phyloP scores from a whole-genome alignment of 2,888 invertebrate species.

The Gnatocerus cornutus region DNA sequence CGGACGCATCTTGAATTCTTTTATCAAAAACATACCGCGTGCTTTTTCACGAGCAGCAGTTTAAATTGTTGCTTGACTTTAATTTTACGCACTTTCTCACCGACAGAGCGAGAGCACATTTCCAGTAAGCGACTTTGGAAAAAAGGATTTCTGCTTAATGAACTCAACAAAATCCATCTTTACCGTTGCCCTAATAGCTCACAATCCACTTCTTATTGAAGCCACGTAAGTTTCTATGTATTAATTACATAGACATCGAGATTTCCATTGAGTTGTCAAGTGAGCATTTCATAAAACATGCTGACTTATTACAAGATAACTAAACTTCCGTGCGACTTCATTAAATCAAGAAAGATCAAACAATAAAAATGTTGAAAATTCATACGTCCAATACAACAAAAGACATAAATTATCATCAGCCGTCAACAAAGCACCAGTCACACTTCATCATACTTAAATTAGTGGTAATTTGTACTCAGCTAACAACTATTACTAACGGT shows the following conservation, averaged over 20 bases:
- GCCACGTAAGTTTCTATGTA: slow-evolving; percentile 38
- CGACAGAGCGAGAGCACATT: neutral
- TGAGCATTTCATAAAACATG: slow-evolving; percentile 43
- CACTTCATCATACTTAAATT: slow-evolving; percentile 50
- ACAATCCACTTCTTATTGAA: slow-evolving; percentile 29
- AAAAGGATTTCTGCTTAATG: neutral
- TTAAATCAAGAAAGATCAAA: slow-evolving; percentile 33
- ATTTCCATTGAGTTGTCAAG: slow-evolving; percentile 48
- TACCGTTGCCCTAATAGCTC: slow-evolving; percentile 12
- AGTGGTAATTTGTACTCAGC: slow-evolving; percentile 48
- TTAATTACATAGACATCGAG: slow-evolving; percentile 42
- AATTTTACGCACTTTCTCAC: slow-evolving; percentile 11
- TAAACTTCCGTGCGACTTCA: slow-evolving; percentile 34
- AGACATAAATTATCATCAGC: slow-evolving; percentile 39
- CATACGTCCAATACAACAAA: slow-evolving; percentile 25
- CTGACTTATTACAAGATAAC: slow-evolving; percentile 39
- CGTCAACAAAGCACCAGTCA: slow-evolving; percentile 43
- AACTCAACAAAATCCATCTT: neutral
- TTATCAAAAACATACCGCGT: slow-evolving; percentile 20
- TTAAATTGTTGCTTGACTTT: slow-evolving; percentile 9
- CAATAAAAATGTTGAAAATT: slow-evolving; percentile 39
- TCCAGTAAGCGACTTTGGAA: neutral
- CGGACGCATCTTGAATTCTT: slow-evolving; percentile 44
- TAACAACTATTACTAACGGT: slow-evolving; percentile 41
- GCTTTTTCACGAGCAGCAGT: slow-evolving; percentile 13